phyloP scores from a whole-genome alignment of 1,140 invertebrate genomes.

The Aphelinus atriplicis region DNA sequence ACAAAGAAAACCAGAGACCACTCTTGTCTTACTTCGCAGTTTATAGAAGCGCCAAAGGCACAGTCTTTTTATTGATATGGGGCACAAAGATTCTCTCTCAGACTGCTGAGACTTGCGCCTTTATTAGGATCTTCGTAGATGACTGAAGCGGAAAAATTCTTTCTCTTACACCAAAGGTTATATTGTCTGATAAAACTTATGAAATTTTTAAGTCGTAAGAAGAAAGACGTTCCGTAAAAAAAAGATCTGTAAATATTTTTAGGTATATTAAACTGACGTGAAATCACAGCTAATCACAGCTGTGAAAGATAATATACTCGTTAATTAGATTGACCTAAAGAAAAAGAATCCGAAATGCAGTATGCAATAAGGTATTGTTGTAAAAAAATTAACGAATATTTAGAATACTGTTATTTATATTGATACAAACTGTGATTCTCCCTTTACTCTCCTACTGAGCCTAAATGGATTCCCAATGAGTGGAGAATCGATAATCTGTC shows the following conservation, averaged over 20 bases:
- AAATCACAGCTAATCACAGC: not conserved
- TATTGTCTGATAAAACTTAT: conserved; percentile 28
- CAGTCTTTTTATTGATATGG: conserved; percentile 21
- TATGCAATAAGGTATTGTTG: conserved; percentile 29
- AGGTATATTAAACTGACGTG: not conserved
- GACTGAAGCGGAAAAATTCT: conserved; percentile 29
- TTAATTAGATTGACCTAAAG: conserved; percentile 23
- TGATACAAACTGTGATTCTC: conserved; percentile 17
- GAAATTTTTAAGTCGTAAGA: conserved; percentile 17
- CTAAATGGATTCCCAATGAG: not conserved
- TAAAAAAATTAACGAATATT: conserved; percentile 28
- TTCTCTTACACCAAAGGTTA: conserved; percentile 37
- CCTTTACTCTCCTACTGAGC: not conserved
- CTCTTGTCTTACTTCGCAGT: conserved; percentile 28
- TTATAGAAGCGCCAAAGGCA: conserved; percentile 27
- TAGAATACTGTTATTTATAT: conserved; percentile 28
- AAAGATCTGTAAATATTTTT: conserved; percentile 40
- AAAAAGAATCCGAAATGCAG: conserved; percentile 17
- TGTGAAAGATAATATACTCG: conserved; percentile 40
- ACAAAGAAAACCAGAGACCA: conserved; percentile 29
- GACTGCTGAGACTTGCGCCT: conserved; percentile 24
- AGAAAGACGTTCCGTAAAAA: conserved; percentile 25
- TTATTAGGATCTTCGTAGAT: conserved; percentile 31
- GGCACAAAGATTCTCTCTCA: conserved; percentile 15
- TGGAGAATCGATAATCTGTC: conserved; percentile 12